These are phyloP conservation scores for Gambusia affinis DNA, from an alignment of 2,113 vertebrate genomes.

Conservation along the genomic window DNA sequence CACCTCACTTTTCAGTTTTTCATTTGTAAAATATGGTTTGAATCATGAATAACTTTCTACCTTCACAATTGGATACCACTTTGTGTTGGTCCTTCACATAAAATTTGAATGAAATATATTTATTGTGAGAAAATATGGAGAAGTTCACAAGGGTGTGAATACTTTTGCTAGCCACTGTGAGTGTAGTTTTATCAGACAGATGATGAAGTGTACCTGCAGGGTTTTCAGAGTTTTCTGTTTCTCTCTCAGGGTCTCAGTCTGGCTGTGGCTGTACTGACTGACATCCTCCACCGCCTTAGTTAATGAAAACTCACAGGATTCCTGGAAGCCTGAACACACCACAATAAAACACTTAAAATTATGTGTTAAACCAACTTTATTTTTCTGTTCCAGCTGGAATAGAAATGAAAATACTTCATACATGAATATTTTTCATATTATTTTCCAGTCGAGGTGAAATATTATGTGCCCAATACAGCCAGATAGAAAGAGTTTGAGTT, in stretches of 20 bases:
- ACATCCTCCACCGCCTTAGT: slow-evolving; percentile 58
- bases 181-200: background rate
- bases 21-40: too few relatives aligned
- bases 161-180: background rate
- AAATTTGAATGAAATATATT: too few relatives aligned
- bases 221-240: slow-evolving; percentile 44
- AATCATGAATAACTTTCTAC: too few relatives aligned
- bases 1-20: too few relatives aligned
- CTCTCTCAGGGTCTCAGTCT: slow-evolving; percentile 51
- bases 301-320: slow-evolving; percentile 31
- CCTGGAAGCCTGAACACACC: background rate
- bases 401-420: background rate
- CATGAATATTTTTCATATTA: background rate
- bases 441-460: background rate
- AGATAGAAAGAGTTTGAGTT: background rate
- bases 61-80: too few relatives aligned
- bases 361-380: background rate
- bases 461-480: background rate
- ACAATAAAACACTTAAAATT: background rate
- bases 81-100: too few relatives aligned
- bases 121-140: too few relatives aligned
- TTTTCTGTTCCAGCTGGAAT: background rate
- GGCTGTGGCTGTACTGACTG: slow-evolving; percentile 42
- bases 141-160: too few relatives aligned
- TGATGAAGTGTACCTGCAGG: slow-evolving; percentile 60